Evolutionary conservation across 2,888 invertebrate species (phyloP), one percentile per base, ranked within the genome.

Genomic region (Antheraea assamensis): DNA sequence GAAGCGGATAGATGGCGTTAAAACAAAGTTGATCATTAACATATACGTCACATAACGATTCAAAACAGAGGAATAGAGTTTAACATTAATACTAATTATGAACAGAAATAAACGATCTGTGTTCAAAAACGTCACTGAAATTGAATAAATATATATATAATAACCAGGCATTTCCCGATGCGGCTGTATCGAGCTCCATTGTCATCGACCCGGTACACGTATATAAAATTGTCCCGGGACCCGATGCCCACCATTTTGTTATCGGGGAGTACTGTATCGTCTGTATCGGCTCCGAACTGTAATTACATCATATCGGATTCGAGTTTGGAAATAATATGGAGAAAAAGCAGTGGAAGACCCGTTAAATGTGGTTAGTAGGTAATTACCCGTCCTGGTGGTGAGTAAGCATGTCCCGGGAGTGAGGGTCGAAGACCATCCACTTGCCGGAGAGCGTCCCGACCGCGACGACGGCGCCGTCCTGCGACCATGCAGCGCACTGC

Each of bases 191-290:
- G 96, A 24, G 95, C 95, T n/a, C 96, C 96, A 81, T 95, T 95
- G 75, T 97, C 97, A 72, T 96, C 96, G 5, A 97, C 97, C 90
- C 98, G 97, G 93, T 98, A 98, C 77, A 99, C 95, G 91, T 98
- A 99, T 85, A 99, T 97, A 88, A 96, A 96, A 95, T 98, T 98
- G 91, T 99, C 98, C 19, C 98, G 95, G 0, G 98, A 98, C 10
- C 98, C 98, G 72, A 98, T 90, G 19, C 98, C 98, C 74, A 99
- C 92, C 85, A 97, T 92, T 78, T 95, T 95, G 77, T 98, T 98
- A 95, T 98, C 71, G 97, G 97, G 1, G 97, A 96, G 90, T 96
- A 97, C 85, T 96, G 95, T 76, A 97, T 96, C n/a, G 96, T 96
- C 92, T 97, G 96, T 78, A 96, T 96, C 13, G 95, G 95, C 80